A percentile compares a stretch with the other conserved stretches of the same genome.
phyloP scores from a whole-genome alignment of 2,888 invertebrate genomes.

The Acronicta aceris region DNA sequence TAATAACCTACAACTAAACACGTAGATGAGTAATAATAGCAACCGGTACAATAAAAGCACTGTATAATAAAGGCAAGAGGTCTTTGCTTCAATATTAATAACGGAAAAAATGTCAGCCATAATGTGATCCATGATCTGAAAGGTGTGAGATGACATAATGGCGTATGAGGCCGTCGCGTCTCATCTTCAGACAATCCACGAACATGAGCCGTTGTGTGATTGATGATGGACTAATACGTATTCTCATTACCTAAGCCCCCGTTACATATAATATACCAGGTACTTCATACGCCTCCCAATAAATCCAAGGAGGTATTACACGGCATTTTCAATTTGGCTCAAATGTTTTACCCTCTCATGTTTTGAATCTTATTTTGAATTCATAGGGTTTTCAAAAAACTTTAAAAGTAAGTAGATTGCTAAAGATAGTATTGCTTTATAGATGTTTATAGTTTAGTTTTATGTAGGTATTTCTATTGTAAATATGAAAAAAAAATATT shows the following conservation, averaged over 20 bases:
- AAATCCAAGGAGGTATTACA: conserved; percentile 40
- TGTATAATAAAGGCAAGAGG: conserved; percentile 34
- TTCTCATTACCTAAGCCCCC: conserved; percentile 69
- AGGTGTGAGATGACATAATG: conserved; percentile 68
- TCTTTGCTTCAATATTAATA: conserved; percentile 53
- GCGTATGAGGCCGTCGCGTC: conserved; percentile 54
- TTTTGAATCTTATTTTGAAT: conserved; percentile 39
- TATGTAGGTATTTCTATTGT: conserved; percentile 1
- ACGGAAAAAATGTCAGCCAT: conserved; percentile 48
- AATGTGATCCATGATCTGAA: conserved; percentile 64
- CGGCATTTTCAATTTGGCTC: conserved; percentile 39
- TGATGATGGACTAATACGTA: conserved; percentile 74
- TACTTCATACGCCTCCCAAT: conserved; percentile 39
- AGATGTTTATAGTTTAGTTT: conserved; percentile 13
- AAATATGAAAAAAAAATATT: conserved; percentile 1
- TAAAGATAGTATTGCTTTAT: too few relatives aligned
- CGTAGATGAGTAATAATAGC: background rate
- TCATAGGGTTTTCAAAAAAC: conserved; percentile 25
- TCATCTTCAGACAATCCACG: conserved; percentile 67
- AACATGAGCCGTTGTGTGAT: conserved; percentile 70
- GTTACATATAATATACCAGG: conserved; percentile 58
- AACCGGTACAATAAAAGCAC: conserved; percentile 27
- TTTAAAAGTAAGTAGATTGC: conserved; percentile 36
- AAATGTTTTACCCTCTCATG: conserved; percentile 28
- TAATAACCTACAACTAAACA: too few relatives aligned